Evolutionary conservation across 2,888 invertebrate species (phyloP).

Genomic region (Phaedon cochleariae): DNA sequence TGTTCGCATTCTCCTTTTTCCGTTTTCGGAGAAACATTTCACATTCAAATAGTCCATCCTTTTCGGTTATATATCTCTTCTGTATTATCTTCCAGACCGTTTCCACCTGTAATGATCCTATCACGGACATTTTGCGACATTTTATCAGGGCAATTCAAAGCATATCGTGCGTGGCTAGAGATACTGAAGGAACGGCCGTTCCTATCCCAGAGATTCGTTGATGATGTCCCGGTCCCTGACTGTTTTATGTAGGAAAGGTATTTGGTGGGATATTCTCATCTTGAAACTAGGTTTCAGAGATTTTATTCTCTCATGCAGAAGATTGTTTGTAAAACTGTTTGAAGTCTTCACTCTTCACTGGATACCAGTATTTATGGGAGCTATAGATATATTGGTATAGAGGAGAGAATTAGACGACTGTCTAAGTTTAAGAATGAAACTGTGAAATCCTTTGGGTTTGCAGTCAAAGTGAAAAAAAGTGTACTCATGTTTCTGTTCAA

Average conservation of each 20-base stretch:
- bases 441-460: too few species aligned
- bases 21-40: not conserved
- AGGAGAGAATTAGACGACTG: too few species aligned
- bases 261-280: not conserved
- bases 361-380: too few species aligned
- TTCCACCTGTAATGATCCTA: conserved; percentile 62
- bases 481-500: too few species aligned
- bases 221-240: conserved; percentile 1
- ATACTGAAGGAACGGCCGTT: conserved; percentile 45
- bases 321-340: too few species aligned
- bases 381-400: too few species aligned
- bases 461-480: too few species aligned
- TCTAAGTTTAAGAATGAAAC: too few species aligned
- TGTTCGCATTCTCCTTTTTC: too few species aligned
- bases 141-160: conserved; percentile 62
- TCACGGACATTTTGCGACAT: conserved; percentile 60
- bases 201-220: conserved; percentile 8
- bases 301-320: too few species aligned
- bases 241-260: conserved; percentile 8
- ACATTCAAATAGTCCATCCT: conserved; percentile 31
- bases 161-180: conserved; percentile 61
- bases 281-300: too few species aligned
- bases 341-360: too few species aligned
- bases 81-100: conserved; percentile 63
- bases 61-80: conserved; percentile 57